Conservation (phyloP, 2,888 invertebrate genomes). For the Stenchaetothrips biformis region DNA sequence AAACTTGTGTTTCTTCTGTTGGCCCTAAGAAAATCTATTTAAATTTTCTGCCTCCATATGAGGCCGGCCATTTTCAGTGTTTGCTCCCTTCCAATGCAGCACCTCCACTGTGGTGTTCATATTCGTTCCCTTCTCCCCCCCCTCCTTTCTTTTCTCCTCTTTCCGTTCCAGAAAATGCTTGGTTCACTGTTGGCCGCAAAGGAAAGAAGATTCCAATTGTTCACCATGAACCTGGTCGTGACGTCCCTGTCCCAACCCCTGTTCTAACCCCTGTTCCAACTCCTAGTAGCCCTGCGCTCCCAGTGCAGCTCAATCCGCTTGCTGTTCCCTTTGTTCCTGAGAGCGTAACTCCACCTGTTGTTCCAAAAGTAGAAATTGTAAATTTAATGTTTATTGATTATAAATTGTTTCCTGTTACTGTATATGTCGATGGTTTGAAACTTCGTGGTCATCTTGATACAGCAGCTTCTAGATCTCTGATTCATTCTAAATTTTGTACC, state of each 20-base stretch:
- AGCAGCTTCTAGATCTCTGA: neutral
- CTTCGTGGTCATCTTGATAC: neutral
- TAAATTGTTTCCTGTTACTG: neutral
- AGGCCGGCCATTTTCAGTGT: neutral
- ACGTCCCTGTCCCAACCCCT: neutral
- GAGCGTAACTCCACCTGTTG: too few species aligned
- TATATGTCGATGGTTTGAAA: neutral
- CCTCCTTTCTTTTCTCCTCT: too few species aligned
- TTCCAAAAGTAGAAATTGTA: too few species aligned
- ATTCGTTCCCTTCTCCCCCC: too few species aligned
- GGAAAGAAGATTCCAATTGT: too few species aligned
- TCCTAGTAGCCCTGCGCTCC: too few species aligned
- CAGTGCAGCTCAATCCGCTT: too few species aligned
- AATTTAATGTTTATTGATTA: too few species aligned
- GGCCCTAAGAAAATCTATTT: neutral
- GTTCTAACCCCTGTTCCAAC: neutral
- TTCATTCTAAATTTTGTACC: neutral
- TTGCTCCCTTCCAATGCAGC: neutral
- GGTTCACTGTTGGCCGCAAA: too few species aligned
- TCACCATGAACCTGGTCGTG: neutral
- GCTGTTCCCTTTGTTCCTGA: too few species aligned
- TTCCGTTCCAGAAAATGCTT: too few species aligned
- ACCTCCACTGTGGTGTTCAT: neutral
- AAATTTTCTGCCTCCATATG: neutral
- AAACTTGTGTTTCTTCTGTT: neutral